phyloP scores from a whole-genome alignment of 2,113 vertebrate species.

The Colius striatus region DNA sequence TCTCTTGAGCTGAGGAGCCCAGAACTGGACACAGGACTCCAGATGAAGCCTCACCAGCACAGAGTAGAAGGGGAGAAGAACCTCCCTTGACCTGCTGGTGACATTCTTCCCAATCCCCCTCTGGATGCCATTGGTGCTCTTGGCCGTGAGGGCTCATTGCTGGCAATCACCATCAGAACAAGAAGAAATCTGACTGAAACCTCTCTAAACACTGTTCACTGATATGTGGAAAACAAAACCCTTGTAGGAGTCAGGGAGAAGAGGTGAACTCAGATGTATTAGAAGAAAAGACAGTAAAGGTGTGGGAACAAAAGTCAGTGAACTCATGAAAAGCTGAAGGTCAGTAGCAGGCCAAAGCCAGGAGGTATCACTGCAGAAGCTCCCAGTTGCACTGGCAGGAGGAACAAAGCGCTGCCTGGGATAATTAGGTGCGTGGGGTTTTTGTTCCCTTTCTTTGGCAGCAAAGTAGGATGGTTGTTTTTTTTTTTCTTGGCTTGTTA shows the following conservation, averaged over 20 bases:
- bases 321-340: accelerated
- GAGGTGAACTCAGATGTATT: not conserved
- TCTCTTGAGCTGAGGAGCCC: no score
- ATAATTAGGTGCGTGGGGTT: not conserved
- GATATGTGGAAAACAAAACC: accelerated
- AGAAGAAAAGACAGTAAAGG: not conserved
- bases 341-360: accelerated
- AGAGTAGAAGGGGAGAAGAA: no score
- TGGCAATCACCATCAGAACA: no score
- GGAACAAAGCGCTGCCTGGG: not conserved
- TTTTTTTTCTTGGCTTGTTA: not conserved
- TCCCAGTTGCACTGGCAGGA: accelerated
- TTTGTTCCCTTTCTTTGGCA: not conserved
- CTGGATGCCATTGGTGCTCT: no score
- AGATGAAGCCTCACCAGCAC: no score
- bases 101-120: no score
- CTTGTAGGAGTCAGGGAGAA: not conserved
- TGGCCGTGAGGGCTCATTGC: no score
- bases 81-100: no score
- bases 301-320: not conserved
- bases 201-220: not conserved
- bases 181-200: accelerated
- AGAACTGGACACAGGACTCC: no score
- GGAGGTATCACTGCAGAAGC: not conserved
- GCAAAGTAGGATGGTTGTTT: not conserved